Evolutionary conservation across 2,797 vertebrate species (phyloP), one percentile per base, ranked within the genome.

Genomic region (Sebastes kiyomatsui): DNA sequence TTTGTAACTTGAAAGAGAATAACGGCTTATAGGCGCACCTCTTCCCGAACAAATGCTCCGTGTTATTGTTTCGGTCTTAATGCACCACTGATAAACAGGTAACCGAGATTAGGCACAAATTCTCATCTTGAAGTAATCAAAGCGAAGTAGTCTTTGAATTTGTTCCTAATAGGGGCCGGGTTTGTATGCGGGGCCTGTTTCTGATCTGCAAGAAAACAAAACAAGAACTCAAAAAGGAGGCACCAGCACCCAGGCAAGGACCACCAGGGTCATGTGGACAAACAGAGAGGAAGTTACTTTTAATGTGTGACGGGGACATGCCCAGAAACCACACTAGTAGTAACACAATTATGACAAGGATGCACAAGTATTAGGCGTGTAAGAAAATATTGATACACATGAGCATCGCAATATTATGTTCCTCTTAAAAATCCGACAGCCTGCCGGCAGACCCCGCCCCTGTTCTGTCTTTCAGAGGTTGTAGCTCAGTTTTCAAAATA

Each of bases 51-150:
- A 71, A 80, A 67, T 75, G 59, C 55, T 61, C 60, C 16, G 38
- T 81, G 82, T 80, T 90, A 83, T 84, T 82, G 66, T 81, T 84
- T 87, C 6, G 20, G 55, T 60, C 65, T 62, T 71, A 81, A 81
- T 64, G 65, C 74, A 58, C 16, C 42, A 4, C 62, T 28, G 77
- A 90, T 76, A 81, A 90, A 91, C 86, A 87, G 85, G 66, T 88
- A 87, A 82, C 72, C 79, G 81, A 84, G 35, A 80, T 85, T 67
- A 82, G 35, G 27, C 67, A 35, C 64, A 87, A 77, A 72, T 75
- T 79, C 32, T 87, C 88, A 91, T 91, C 78, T 82, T 90, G 91
- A 93, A 91, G 79, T 67, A 87, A 86, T 91, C 86, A 86, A 82
- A 68, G 75, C 8, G 12, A 77, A 82, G 66, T 75, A 74, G 77